phyloP scores from a whole-genome alignment of 2,797 vertebrate genomes.

The Phataginus tricuspis region DNA sequence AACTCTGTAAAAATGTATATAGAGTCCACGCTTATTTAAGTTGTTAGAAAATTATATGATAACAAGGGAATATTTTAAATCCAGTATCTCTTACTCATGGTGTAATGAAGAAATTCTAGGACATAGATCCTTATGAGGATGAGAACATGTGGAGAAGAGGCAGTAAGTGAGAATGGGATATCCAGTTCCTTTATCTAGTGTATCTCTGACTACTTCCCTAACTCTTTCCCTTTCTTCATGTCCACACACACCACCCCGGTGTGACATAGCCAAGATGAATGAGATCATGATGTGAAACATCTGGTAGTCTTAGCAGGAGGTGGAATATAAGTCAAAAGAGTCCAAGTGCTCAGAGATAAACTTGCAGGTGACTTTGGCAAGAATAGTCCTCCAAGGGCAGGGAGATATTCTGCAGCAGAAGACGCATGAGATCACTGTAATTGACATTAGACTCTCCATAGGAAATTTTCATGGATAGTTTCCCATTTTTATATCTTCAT shows the following conservation, averaged over 20 bases:
- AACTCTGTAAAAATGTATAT: background rate
- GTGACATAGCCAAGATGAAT: background rate
- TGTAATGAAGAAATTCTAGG: background rate
- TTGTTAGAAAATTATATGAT: background rate
- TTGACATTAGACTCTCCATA: background rate
- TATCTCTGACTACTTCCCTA: background rate
- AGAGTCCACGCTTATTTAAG: background rate
- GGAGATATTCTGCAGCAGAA: background rate
- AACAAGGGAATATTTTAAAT: background rate
- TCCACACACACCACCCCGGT: too few relatives aligned
- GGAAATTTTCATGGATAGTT: background rate
- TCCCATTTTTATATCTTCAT: background rate
- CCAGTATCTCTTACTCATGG: background rate
- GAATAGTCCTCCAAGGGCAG: background rate
- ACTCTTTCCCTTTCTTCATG: background rate
- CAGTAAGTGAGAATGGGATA: background rate
- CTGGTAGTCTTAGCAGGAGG: background rate
- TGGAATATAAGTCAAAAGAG: background rate
- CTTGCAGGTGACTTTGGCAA: background rate
- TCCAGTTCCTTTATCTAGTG: background rate
- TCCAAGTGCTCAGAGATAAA: fast-evolving
- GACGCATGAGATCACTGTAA: background rate
- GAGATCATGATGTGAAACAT: background rate
- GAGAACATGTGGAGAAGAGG: background rate
- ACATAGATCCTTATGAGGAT: background rate